phyloP scores from a whole-genome alignment of 2,797 vertebrate species.

The Chanos chanos region DNA sequence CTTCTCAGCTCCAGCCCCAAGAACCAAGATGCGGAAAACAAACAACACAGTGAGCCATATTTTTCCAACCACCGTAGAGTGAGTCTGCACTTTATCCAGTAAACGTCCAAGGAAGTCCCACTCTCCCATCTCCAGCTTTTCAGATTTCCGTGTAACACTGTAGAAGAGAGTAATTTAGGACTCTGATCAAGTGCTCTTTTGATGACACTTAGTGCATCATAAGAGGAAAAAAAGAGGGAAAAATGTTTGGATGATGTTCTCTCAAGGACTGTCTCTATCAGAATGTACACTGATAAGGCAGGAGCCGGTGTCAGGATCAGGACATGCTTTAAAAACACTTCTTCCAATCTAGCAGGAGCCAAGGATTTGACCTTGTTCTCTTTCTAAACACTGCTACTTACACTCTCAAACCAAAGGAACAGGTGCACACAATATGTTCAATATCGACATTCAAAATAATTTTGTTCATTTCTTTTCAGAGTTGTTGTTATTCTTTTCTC shows the following conservation, averaged over 20 bases:
- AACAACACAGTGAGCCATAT: constrained; percentile 96
- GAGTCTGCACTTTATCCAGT: constrained; percentile 90
- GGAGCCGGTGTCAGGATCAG: background rate
- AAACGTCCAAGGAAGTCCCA: constrained; percentile 91
- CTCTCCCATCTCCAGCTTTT: constrained; percentile 79
- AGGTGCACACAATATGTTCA: too few species aligned
- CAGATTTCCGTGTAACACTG: constrained; percentile 1
- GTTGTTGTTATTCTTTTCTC: too few species aligned
- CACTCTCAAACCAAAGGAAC: background rate
- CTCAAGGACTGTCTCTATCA: constrained; percentile 2
- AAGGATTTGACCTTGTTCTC: constrained; percentile 56
- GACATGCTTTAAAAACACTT: constrained; percentile 53
- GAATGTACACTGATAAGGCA: background rate
- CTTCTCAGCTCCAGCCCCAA: constrained; percentile 81
- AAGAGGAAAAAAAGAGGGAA: background rate
- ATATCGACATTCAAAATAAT: too few species aligned
- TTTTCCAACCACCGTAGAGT: constrained; percentile 91
- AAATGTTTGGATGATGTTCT: background rate
- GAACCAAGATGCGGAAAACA: constrained; percentile 92
- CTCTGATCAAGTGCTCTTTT: background rate
- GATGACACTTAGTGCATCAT: background rate
- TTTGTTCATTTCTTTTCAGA: too few species aligned
- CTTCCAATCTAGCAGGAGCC: constrained; percentile 45
- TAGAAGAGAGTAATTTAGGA: background rate
- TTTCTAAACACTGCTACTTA: constrained; percentile 29